Evolutionary conservation across 1,140 invertebrate genomes (phyloP), one percentile per base, ranked within the genome.

Genomic region (Nephila pilipes): DNA sequence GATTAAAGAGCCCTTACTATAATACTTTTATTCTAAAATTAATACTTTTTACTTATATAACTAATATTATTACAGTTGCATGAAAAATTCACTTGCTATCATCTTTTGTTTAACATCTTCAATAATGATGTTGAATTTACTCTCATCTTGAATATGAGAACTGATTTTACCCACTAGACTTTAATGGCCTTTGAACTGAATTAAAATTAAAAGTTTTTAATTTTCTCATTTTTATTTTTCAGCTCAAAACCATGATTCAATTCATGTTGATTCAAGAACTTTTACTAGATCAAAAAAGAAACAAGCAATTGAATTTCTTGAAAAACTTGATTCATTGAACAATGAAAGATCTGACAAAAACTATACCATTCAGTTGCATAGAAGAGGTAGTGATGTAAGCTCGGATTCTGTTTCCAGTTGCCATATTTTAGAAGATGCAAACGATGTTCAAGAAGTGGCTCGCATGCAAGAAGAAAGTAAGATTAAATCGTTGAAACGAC

Each of bases 221-320:
- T 10, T 46, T 46, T 46, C 6, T 0, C 12, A 46, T 10, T 46
- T 58, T 38, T 65, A 18, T 75, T 25, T 69, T 88, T 60, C 18
- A 90, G 88, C 69, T 90, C 88, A 90, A 80, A 90, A 90, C 46
- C 69, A 80, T 79, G 88, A 90, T 90, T 1, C 69, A 80, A 32
- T 2, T 5, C 69, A 75, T 75, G 81, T 83, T n/a, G 81, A 83
- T 57, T 25, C 81, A 55, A 83, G 95, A 90, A 96, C 95, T 58
- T 96, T 95, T 94, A 95, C 95, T 29, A 87, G 95, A 90, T 94
- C 95, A 36, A 95, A 95, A 94, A 95, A 95, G 83, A 89, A 83
- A 63, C 85, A 93, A 89, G 79, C 92, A 18, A 38, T 93, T 8
- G 92, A 93, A 32, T 93, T 87, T 60, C 58, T 93, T 63, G 54